A percentile compares a stretch with the other conserved stretches of the same genome.
These are phyloP conservation scores for Drosophila auraria DNA, from an alignment of 1,140 invertebrate genomes.

Conservation along the genomic window DNA sequence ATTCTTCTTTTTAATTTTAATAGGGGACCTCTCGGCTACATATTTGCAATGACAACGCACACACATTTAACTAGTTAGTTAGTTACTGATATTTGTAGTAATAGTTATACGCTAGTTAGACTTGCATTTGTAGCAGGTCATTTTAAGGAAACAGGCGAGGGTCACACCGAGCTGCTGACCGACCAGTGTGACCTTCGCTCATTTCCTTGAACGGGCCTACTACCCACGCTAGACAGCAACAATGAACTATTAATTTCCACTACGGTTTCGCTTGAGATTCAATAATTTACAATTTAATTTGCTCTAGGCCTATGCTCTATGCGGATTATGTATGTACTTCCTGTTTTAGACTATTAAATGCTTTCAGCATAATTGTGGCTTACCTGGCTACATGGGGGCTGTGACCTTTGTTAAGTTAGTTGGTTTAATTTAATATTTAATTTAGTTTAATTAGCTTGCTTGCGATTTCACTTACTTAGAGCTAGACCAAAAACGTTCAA, in stretches of 20 bases:
- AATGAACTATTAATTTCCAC: slow-evolving; percentile 68
- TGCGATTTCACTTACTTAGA: slow-evolving; percentile 33
- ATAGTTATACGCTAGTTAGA: slow-evolving; percentile 31
- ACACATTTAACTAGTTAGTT: slow-evolving; percentile 51
- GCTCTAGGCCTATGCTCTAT: slow-evolving; percentile 16
- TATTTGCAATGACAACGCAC: slow-evolving; percentile 48
- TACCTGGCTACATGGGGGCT: slow-evolving; percentile 32
- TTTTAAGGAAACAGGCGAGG: background rate
- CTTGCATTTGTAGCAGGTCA: background rate
- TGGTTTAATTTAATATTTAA: slow-evolving; percentile 20
- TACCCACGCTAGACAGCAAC: slow-evolving; percentile 58
- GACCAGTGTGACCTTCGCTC: background rate
- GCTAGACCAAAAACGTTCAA: slow-evolving; percentile 53
- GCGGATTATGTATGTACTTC: slow-evolving; percentile 42
- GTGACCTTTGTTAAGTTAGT: slow-evolving; percentile 35
- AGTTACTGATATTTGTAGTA: slow-evolving; percentile 45
- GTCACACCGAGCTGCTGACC: background rate
- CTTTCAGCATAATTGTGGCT: slow-evolving; percentile 74
- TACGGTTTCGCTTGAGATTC: slow-evolving; percentile 57
- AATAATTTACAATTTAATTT: slow-evolving; percentile 54
- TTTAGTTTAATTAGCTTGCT: slow-evolving; percentile 19
- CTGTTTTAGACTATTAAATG: slow-evolving; percentile 70
- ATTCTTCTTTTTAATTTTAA: slow-evolving; percentile 10
- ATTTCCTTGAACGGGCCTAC: background rate
- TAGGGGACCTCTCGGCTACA: slow-evolving; percentile 21